Conservation (phyloP, 2,888 invertebrate species). For the Drosophila nigritarsus region DNA sequence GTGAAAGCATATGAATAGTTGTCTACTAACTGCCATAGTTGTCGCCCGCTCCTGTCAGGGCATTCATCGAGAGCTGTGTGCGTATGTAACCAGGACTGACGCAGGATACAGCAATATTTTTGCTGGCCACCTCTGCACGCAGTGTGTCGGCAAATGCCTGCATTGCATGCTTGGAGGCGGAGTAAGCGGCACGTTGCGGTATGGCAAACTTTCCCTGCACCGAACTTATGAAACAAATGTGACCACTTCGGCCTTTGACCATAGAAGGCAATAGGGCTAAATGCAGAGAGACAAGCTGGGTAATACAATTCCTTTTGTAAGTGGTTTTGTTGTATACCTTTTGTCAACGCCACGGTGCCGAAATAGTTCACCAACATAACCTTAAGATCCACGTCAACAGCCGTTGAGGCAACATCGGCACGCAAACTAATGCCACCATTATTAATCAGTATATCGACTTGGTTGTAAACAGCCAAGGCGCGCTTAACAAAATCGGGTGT, state of each 20-base stretch:
- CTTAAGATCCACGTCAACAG: slow-evolving; percentile 92
- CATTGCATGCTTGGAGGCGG: slow-evolving; percentile 97
- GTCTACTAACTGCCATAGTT: slow-evolving; percentile 89
- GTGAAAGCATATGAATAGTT: too few species aligned
- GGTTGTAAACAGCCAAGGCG: slow-evolving; percentile 89
- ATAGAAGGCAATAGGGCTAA: slow-evolving; percentile 93
- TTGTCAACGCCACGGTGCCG: slow-evolving; percentile 95
- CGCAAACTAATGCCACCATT: slow-evolving; percentile 95
- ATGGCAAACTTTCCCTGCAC: slow-evolving; percentile 96
- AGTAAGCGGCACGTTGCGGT: slow-evolving; percentile 94
- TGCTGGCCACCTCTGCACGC: slow-evolving; percentile 92
- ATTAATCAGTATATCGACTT: slow-evolving; percentile 95
- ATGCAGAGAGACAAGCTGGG: not conserved
- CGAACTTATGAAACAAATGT: slow-evolving; percentile 95
- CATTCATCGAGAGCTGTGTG: slow-evolving; percentile 96
- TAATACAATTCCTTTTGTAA: too few species aligned
- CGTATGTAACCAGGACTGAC: slow-evolving; percentile 95
- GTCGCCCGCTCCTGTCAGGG: slow-evolving; percentile 92
- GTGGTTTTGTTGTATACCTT: slow-evolving; percentile 87
- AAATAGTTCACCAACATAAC: slow-evolving; percentile 98
- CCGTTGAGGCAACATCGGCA: slow-evolving; percentile 90
- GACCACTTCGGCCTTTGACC: slow-evolving; percentile 91
- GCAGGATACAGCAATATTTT: slow-evolving; percentile 93
- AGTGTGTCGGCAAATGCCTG: slow-evolving; percentile 98
- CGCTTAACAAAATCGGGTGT: slow-evolving; percentile 88